Evolutionary conservation across 2,113 vertebrate species (phyloP), one percentile per base, ranked within the genome.

Genomic region (Saccopteryx leptura): DNA sequence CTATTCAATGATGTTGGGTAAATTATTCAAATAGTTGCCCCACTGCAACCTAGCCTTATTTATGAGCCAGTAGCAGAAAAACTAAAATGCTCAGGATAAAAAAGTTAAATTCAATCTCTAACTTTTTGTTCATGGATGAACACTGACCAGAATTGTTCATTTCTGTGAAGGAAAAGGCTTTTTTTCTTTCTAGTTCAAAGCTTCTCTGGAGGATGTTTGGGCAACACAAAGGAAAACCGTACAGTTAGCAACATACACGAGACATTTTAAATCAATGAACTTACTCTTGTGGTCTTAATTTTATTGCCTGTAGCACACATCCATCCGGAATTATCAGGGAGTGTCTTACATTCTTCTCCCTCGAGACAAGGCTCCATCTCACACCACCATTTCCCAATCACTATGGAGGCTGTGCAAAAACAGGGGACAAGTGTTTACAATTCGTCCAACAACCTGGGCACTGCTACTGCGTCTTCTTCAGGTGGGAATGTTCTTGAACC

Each of bases 341-440:
- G 99, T 0, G 99, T 99, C 98, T 99, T 99, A 97, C 99, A 99
- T 97, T 99, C 99, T 95, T 99, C 99, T 98, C 99, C 99, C 97
- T 99, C 99, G 98, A 99, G 98, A 98, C 99, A 99, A 7, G 99
- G 99, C 94, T 99, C 99, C 99, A 99, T 99, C 99, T 99, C 99
- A 98, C 99, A 99, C 99, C 99, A 99, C 99, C 99, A 99, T 95
- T 99, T 99, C 90, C 99, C 99, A 98, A 99, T 99, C 97, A 99
- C 99, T 97, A 99, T 99, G 98, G 99, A 99, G 78, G 99, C 99
- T 99, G 95, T 61, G 95, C 15, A 31, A 81, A 89, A 94, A 94
- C 50, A 95, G 76, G 94, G 97, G 93, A 97, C 90, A 96, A 97
- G 6, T 94, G 39, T 97, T 97, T 92, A 96, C 33, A 95, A 48